These are phyloP conservation scores for Tragelaphus strepsiceros DNA, from an alignment of 2,113 vertebrate genomes.

Conservation along the genomic window DNA sequence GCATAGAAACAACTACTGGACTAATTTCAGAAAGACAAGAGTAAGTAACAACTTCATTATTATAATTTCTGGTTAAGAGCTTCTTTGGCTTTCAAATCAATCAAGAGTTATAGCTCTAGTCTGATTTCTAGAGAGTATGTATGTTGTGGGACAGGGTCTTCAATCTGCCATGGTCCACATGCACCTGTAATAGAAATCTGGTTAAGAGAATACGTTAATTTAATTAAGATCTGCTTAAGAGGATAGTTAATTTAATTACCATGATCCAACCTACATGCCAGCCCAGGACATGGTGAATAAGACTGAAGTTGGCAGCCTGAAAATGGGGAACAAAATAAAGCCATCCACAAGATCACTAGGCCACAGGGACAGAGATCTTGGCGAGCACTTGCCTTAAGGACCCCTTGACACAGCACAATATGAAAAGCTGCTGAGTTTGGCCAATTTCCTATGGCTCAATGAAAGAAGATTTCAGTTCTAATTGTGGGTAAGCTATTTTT, in stretches of 20 bases:
- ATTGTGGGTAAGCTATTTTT: constrained; percentile 65
- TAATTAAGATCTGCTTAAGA: background rate
- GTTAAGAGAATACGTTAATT: background rate
- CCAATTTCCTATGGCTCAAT: constrained; percentile 40
- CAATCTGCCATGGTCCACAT: background rate
- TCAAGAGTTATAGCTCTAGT: background rate
- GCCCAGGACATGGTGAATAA: background rate
- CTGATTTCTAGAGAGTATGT: background rate
- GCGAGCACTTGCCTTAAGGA: background rate
- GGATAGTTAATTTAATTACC: background rate
- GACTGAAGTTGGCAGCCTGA: background rate
- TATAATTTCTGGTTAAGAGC: background rate
- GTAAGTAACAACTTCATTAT: background rate
- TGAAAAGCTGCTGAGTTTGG: constrained; percentile 29
- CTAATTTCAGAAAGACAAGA: constrained; percentile 6
- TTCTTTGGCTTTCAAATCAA: constrained; percentile 3
- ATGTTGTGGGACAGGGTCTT: background rate
- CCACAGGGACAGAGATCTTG: background rate
- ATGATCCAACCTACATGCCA: background rate
- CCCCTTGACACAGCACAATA: background rate
- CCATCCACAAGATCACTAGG: background rate
- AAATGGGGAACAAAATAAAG: background rate
- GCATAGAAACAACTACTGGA: background rate
- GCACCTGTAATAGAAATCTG: background rate
- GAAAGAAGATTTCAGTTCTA: constrained; percentile 60